Evolutionary conservation across 2,888 invertebrate genomes (phyloP).

Genomic region (Campaea margaritaria): DNA sequence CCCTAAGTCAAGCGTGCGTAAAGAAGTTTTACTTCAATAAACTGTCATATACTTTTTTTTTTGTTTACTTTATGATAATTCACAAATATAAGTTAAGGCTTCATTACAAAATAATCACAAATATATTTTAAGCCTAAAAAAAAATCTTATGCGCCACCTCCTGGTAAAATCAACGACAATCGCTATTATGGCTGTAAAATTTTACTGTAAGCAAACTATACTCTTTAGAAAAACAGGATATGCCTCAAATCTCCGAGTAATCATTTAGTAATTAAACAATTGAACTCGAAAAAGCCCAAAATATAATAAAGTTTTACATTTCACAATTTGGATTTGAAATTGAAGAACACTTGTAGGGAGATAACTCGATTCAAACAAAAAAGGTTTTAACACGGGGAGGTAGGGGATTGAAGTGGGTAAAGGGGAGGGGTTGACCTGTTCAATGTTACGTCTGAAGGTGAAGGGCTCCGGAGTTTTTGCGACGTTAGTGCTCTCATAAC

Average conservation of each 20-base stretch:
- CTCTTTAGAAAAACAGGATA: not conserved
- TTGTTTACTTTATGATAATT: too few relatives aligned
- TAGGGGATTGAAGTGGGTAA: slow-evolving; percentile 8
- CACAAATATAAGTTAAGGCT: too few relatives aligned
- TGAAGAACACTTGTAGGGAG: slow-evolving; percentile 32
- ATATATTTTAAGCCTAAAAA: too few relatives aligned
- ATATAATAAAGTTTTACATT: slow-evolving; percentile 18
- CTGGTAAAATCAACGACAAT: too few relatives aligned
- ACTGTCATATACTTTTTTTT: too few relatives aligned
- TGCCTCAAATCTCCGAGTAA: not conserved
- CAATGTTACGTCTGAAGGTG: slow-evolving; percentile 44
- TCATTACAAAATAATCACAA: too few relatives aligned
- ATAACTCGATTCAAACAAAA: slow-evolving; percentile 32
- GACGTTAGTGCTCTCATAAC: slow-evolving; percentile 31
- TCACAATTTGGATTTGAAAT: slow-evolving; percentile 26
- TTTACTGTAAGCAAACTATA: not conserved
- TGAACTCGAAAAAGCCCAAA: slow-evolving; percentile 7
- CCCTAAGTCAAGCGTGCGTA: too few relatives aligned
- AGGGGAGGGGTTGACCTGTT: slow-evolving; percentile 38
- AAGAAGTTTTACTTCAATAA: too few relatives aligned
- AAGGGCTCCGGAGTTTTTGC: slow-evolving; percentile 28
- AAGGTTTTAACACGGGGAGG: slow-evolving; percentile 27
- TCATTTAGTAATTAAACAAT: slow-evolving; percentile 9
- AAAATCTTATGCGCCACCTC: too few relatives aligned
- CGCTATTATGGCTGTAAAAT: too few relatives aligned